These are phyloP conservation scores for Plectus sambesii DNA, from an alignment of 1,140 invertebrate species.

Conservation along the genomic window DNA sequence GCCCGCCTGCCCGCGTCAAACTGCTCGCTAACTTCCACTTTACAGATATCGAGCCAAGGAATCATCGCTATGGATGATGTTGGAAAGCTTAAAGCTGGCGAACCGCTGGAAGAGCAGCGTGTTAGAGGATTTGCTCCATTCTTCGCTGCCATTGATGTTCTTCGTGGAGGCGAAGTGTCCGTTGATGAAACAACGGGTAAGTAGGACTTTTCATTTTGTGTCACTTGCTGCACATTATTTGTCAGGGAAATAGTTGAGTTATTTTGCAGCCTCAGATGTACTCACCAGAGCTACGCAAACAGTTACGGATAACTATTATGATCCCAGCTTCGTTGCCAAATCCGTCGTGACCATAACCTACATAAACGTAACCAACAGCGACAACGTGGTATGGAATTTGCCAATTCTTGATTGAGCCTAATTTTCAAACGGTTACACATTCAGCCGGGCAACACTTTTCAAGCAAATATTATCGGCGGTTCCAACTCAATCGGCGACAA, in stretches of 20 bases:
- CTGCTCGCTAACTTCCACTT: conserved; percentile 8
- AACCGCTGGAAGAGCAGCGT: conserved; percentile 34
- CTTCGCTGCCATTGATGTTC: conserved; percentile 39
- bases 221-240: neutral
- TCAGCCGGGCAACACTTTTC: conserved; percentile 34
- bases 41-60: conserved; percentile 39
- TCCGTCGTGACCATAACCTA: conserved; percentile 34
- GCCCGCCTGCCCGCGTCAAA: no score
- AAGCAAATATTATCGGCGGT: conserved; percentile 39
- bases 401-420: no score
- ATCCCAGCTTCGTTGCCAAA: conserved; percentile 23
- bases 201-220: neutral
- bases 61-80: conserved; percentile 33
- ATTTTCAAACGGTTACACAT: conserved; percentile 1
- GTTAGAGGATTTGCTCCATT: conserved; percentile 38
- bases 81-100: conserved; percentile 6
- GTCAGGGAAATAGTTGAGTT: neutral
- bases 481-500: conserved; percentile 18
- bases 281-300: conserved; percentile 24
- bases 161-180: conserved; percentile 27
- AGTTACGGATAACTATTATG: conserved; percentile 29
- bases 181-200: conserved; percentile 34
- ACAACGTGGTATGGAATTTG: conserved; percentile 14
- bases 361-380: conserved; percentile 32
- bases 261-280: conserved; percentile 25